Conservation (phyloP, 2,797 vertebrate species). For the Enteromius thamalakanensis region DNA sequence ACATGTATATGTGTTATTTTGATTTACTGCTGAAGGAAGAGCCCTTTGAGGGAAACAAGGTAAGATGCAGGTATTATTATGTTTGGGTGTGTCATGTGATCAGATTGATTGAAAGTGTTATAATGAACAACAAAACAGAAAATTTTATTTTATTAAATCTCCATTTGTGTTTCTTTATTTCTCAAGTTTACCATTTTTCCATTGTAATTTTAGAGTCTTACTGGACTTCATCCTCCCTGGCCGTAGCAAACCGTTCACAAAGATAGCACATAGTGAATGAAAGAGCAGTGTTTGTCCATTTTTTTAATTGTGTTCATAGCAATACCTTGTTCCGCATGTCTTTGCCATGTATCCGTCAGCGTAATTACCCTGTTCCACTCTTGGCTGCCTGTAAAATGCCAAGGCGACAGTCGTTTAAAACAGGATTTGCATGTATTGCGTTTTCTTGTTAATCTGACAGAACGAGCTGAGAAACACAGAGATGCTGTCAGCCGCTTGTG, state of each 20-base stretch:
- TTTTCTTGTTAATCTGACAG: constrained; percentile 71
- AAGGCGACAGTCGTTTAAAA: constrained; percentile 11
- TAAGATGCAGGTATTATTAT: constrained; percentile 68
- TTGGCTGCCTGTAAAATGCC: constrained; percentile 31
- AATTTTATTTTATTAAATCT: constrained; percentile 11
- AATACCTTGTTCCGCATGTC: constrained; percentile 37
- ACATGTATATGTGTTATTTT: constrained; percentile 68
- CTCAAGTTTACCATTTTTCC: constrained; percentile 12
- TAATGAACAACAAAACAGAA: background rate
- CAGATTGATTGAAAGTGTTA: constrained; percentile 37
- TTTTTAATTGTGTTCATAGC: constrained; percentile 34
- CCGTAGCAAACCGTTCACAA: constrained; percentile 5
- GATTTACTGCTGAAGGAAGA: constrained; percentile 81
- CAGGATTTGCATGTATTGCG: constrained; percentile 41
- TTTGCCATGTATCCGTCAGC: constrained; percentile 25
- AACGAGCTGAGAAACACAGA: constrained; percentile 97
- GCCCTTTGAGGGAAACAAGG: constrained; percentile 83
- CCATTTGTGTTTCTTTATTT: constrained; percentile 42
- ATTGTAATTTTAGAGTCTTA: constrained; percentile 22
- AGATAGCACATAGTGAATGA: constrained; percentile 21
- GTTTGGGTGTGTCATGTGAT: constrained; percentile 54
- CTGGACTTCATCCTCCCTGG: constrained; percentile 8
- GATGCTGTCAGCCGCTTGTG: constrained; percentile 97
- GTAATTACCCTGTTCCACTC: constrained; percentile 31
- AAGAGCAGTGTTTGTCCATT: constrained; percentile 24